Conservation (phyloP, 2,888 invertebrate genomes). For the Drosophila dives region DNA sequence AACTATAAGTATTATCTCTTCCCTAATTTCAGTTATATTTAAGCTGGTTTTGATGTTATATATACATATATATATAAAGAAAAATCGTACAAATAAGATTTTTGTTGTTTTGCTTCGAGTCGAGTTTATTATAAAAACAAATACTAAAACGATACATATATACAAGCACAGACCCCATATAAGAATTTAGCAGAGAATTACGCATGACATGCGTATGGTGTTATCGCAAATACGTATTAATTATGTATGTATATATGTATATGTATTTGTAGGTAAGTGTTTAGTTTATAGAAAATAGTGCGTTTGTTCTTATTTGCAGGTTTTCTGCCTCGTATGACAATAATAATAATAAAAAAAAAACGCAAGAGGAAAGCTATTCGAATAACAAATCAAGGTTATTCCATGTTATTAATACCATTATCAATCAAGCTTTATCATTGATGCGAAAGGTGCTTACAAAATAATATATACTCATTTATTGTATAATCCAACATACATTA, state of each 20-base stretch:
- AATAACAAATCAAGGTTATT: constrained; percentile 60
- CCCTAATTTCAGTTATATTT: neutral
- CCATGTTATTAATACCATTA: constrained; percentile 22
- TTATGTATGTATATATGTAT: constrained; percentile 1
- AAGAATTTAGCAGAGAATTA: constrained; percentile 16
- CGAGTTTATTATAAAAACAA: constrained; percentile 7
- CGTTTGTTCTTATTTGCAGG: constrained; percentile 23
- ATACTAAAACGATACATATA: constrained; percentile 14
- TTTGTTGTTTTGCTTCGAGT: constrained; percentile 34
- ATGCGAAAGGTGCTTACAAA: constrained; percentile 8
- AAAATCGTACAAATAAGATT: constrained; percentile 31
- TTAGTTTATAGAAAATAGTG: constrained; percentile 34
- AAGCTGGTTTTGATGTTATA: neutral
- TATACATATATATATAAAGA: neutral
- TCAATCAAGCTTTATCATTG: constrained; percentile 25
- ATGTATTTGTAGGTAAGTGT: neutral
- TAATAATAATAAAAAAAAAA: neutral
- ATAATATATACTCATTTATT: constrained; percentile 14
- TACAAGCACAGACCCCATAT: neutral
- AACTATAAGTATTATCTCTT: neutral
- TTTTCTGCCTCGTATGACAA: constrained; percentile 20
- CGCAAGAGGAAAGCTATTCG: neutral
- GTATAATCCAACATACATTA: constrained; percentile 17
- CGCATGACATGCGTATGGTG: constrained; percentile 14
- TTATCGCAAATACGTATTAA: constrained; percentile 31